Evolutionary conservation across 1,140 invertebrate genomes (phyloP).

Genomic region (Trypoxylus dichotomus): DNA sequence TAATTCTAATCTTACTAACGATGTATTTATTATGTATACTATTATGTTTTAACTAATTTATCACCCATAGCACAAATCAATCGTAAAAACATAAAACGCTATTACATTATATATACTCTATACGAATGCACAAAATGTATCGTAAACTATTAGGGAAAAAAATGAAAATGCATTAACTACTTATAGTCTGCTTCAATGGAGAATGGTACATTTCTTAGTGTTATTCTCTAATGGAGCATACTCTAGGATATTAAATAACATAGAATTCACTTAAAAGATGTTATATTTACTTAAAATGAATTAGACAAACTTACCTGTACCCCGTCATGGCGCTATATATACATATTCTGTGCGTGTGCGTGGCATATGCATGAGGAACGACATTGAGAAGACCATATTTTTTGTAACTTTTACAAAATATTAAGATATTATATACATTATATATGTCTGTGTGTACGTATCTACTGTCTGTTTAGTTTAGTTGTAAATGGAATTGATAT

Average conservation of each 20-base stretch:
- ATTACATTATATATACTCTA: too few species aligned
- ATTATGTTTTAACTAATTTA: too few species aligned
- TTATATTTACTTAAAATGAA: background rate
- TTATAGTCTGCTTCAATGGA: too few species aligned
- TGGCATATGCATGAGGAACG: background rate
- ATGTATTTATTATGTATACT: background rate
- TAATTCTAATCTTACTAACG: background rate
- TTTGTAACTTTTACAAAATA: constrained; percentile 15
- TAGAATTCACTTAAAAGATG: too few species aligned
- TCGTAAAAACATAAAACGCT: background rate
- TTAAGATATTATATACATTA: background rate
- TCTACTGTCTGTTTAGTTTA: background rate
- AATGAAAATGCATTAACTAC: background rate
- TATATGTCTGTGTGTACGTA: background rate
- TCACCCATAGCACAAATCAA: background rate
- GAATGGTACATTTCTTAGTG: too few species aligned
- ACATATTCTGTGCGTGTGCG: background rate
- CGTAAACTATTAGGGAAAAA: background rate
- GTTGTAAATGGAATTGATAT: background rate
- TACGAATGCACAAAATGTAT: background rate
- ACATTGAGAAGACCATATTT: constrained; percentile 8
- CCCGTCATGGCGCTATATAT: background rate
- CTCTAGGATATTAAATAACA: too few species aligned
- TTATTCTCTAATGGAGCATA: too few species aligned
- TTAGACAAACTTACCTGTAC: background rate